Conservation (phyloP, 2,888 invertebrate genomes). For the Nasonia oneida region DNA sequence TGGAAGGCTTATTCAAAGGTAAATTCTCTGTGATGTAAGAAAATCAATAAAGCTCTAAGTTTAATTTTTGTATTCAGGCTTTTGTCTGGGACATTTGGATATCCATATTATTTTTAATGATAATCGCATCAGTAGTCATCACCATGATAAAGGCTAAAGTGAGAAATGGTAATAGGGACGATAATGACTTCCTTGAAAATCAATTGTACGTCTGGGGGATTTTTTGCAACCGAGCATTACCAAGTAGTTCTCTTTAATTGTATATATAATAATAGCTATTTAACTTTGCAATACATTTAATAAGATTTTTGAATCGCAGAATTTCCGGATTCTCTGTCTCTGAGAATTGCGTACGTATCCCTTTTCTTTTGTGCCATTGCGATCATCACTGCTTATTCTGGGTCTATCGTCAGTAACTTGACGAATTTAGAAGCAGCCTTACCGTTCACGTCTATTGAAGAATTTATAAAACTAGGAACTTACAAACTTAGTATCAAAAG, state of each 20-base stretch:
- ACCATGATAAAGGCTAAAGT: neutral
- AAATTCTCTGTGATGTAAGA: neutral
- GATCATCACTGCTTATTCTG: constrained; percentile 31
- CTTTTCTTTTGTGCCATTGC: constrained; percentile 26
- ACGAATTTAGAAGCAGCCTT: constrained; percentile 2
- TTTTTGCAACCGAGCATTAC: constrained; percentile 64
- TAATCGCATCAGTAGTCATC: neutral
- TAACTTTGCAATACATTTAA: too few species aligned
- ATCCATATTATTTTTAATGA: neutral
- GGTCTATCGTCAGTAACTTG: constrained; percentile 39
- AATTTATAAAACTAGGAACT: constrained; percentile 32
- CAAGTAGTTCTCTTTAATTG: neutral
- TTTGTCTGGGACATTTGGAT: neutral
- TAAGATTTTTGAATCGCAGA: neutral
- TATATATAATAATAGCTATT: too few species aligned
- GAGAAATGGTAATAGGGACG: neutral
- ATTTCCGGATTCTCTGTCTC: constrained; percentile 12
- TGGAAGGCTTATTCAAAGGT: constrained; percentile 72
- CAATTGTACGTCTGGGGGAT: constrained; percentile 56
- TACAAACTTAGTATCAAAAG: constrained; percentile 34
- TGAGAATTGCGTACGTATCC: constrained; percentile 38
- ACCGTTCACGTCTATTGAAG: constrained; percentile 19
- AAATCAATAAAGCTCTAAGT: neutral
- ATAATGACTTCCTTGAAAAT: neutral
- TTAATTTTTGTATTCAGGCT: neutral